Conservation (phyloP, 2,888 invertebrate genomes). For the Mycogona germanica region DNA sequence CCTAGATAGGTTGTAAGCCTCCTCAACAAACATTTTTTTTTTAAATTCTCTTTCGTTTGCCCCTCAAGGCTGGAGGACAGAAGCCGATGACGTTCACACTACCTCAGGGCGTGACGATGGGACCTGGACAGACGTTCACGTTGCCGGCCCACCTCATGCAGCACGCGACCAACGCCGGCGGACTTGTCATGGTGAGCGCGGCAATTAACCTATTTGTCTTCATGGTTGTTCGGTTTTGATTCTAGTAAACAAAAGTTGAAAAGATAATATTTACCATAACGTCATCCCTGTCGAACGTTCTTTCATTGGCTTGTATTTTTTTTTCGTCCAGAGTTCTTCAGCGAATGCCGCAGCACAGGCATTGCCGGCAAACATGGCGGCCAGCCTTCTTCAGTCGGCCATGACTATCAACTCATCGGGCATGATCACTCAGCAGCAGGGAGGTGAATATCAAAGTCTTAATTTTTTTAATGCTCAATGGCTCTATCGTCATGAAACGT, state of each 20-base stretch:
- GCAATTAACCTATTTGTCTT: neutral
- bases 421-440: slow-evolving; percentile 17
- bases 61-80: slow-evolving; percentile 23
- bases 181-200: slow-evolving; percentile 4
- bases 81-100: slow-evolving; percentile 23
- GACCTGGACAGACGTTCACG: slow-evolving; percentile 14
- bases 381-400: slow-evolving; percentile 58
- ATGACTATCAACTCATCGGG: slow-evolving; percentile 13
- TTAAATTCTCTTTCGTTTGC: no score
- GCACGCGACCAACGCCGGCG: slow-evolving; percentile 17
- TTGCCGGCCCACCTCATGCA: slow-evolving; percentile 18
- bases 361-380: slow-evolving; percentile 66
- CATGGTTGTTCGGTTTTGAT: no score
- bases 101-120: slow-evolving; percentile 20
- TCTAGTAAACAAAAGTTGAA: no score
- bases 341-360: slow-evolving; percentile 82
- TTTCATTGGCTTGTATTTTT: neutral
- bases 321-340: slow-evolving; percentile 49
- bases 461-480: neutral
- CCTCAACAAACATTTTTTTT: no score
- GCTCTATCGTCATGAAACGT: neutral
- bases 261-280: neutral
- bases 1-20: no score
- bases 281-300: neutral
- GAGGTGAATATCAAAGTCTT: slow-evolving; percentile 9